Conservation (phyloP, 2,888 invertebrate species). For the Macrophya alboannulata region DNA sequence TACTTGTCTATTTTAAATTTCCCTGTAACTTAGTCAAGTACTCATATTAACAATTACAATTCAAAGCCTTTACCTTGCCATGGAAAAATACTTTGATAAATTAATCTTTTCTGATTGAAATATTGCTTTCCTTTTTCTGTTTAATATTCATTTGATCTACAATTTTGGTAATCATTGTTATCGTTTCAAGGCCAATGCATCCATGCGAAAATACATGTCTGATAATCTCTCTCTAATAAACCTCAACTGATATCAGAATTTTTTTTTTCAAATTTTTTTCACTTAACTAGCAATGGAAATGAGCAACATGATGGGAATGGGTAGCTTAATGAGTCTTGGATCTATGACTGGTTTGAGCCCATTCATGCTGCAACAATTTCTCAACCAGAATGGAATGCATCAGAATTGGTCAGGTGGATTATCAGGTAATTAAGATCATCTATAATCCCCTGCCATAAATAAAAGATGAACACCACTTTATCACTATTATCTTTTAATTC, state of each 20-base stretch:
- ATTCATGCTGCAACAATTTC: constrained; percentile 76
- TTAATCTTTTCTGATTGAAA: neutral
- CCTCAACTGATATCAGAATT: neutral
- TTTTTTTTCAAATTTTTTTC: constrained; percentile 57
- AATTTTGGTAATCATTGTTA: neutral
- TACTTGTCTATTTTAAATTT: neutral
- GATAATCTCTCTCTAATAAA: neutral
- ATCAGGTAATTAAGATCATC: constrained; percentile 69
- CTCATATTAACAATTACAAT: neutral
- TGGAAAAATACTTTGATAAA: neutral
- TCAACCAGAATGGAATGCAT: constrained; percentile 77
- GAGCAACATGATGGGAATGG: constrained; percentile 77
- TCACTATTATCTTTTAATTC: constrained; percentile 50
- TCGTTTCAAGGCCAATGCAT: neutral
- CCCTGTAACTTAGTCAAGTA: too few relatives aligned
- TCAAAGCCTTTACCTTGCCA: neutral
- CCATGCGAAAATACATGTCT: neutral
- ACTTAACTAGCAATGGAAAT: constrained; percentile 76
- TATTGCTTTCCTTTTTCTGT: neutral
- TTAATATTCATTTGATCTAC: neutral
- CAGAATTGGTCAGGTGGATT: constrained; percentile 77
- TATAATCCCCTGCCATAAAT: neutral
- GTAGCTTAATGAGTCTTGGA: constrained; percentile 77
- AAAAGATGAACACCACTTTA: neutral
- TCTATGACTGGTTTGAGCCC: constrained; percentile 79